Conservation (phyloP, 2,113 vertebrate species). For the Accipiter cooperii region DNA sequence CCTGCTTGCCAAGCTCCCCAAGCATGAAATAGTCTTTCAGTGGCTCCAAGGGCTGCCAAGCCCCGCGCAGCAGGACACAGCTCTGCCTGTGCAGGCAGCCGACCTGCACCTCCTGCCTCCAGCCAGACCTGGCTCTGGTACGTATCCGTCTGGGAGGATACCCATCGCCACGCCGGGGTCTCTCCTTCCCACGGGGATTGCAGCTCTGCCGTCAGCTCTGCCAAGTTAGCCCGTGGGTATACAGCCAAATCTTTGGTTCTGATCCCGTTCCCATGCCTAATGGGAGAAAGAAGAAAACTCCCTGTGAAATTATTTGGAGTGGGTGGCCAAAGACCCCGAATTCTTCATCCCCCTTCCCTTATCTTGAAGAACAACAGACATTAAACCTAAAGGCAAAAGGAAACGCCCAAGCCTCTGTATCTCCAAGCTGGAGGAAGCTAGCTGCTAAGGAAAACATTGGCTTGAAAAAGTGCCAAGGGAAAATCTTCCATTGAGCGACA, state of each 20-base stretch:
- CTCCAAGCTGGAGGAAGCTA: background rate
- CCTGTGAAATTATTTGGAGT: background rate
- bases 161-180: fast-evolving
- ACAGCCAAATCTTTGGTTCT: background rate
- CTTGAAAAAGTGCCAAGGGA: background rate
- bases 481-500: fast-evolving
- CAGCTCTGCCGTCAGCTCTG: background rate
- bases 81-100: background rate
- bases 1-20: background rate
- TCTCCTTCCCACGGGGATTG: background rate
- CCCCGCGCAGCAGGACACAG: background rate
- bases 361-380: background rate
- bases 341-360: background rate
- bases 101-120: background rate
- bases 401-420: background rate
- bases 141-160: fast-evolving
- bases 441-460: background rate
- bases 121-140: background rate
- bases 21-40: background rate
- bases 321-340: background rate
- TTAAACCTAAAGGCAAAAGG: background rate
- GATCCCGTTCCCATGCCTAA: background rate
- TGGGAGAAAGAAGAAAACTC: background rate
- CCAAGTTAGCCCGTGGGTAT: fast-evolving
- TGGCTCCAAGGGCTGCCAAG: background rate